phyloP scores from a whole-genome alignment of 2,888 invertebrate genomes.

The Polyommatus icarus region DNA sequence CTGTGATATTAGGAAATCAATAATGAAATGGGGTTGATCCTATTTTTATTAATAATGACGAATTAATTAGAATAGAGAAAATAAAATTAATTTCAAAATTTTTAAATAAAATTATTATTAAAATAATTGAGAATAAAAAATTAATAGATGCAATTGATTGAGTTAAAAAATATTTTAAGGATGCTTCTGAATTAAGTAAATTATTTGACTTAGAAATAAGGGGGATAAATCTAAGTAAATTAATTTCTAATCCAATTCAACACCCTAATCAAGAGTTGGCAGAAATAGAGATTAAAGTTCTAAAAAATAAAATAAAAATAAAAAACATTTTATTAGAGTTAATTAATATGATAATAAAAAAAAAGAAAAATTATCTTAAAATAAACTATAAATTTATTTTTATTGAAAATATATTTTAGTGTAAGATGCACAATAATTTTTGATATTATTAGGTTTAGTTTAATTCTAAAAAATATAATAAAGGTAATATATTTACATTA shows the following conservation, averaged over 20 bases:
- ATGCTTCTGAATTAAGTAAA: conserved; percentile 74
- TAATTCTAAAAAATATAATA: conserved; percentile 83
- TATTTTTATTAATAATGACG: conserved; percentile 77
- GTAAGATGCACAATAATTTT: conserved; percentile 83
- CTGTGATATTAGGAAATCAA: conserved; percentile 81
- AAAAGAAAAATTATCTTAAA: conserved; percentile 57
- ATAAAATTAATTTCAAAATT: conserved; percentile 56
- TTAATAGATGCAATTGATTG: conserved; percentile 81
- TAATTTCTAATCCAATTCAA: conserved; percentile 84
- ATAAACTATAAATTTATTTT: conserved; percentile 46
- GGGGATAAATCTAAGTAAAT: conserved; percentile 82
- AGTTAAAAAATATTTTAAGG: conserved; percentile 81
- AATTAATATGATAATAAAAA: conserved; percentile 38
- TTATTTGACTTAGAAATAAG: conserved; percentile 75
- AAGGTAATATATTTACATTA: conserved; percentile 68
- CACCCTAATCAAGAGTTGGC: conserved; percentile 67
- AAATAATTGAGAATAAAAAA: conserved; percentile 73
- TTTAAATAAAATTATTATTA: conserved; percentile 60
- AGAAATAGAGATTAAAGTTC: conserved; percentile 65
- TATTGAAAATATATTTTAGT: conserved; percentile 70
- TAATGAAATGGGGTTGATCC: conserved; percentile 81
- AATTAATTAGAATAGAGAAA: conserved; percentile 59
- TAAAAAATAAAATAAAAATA: conserved; percentile 75
- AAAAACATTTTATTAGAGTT: conserved; percentile 77
- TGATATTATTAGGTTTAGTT: conserved; percentile 82